A percentile compares a stretch with the other conserved stretches of the same genome.
These are phyloP conservation scores for Mechanitis mazaeus DNA, from an alignment of 2,888 invertebrate genomes.

Conservation along the genomic window DNA sequence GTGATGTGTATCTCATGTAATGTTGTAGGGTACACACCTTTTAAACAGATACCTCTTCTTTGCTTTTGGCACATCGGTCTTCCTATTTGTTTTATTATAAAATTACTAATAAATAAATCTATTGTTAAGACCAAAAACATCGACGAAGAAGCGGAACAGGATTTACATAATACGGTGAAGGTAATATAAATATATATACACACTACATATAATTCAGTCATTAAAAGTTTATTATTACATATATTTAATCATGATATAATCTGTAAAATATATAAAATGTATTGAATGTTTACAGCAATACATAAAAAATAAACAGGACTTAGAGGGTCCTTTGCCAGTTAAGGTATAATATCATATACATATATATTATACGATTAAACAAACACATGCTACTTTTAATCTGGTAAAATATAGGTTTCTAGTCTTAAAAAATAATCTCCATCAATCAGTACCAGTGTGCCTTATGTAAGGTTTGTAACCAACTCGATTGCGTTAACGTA, in stretches of 20 bases:
- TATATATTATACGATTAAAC: background rate
- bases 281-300: constrained; percentile 21
- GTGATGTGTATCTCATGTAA: too few relatives aligned
- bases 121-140: constrained; percentile 18
- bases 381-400: too few relatives aligned
- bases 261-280: background rate
- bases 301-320: constrained; percentile 13
- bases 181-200: too few relatives aligned
- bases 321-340: constrained; percentile 25
- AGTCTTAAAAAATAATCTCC: too few relatives aligned
- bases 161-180: background rate
- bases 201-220: constrained; percentile 27
- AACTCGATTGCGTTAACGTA: too few relatives aligned
- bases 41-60: too few relatives aligned
- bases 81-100: background rate
- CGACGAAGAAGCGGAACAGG: constrained; percentile 25
- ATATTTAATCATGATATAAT: too few relatives aligned
- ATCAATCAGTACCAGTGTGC: too few relatives aligned
- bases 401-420: too few relatives aligned
- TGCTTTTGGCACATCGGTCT: background rate
- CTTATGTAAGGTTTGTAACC: too few relatives aligned
- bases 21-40: too few relatives aligned
- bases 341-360: constrained; percentile 26
- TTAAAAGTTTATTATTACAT: background rate
- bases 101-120: too few relatives aligned